phyloP scores from a whole-genome alignment of 2,888 invertebrate species.

The Leucozona laternaria region DNA sequence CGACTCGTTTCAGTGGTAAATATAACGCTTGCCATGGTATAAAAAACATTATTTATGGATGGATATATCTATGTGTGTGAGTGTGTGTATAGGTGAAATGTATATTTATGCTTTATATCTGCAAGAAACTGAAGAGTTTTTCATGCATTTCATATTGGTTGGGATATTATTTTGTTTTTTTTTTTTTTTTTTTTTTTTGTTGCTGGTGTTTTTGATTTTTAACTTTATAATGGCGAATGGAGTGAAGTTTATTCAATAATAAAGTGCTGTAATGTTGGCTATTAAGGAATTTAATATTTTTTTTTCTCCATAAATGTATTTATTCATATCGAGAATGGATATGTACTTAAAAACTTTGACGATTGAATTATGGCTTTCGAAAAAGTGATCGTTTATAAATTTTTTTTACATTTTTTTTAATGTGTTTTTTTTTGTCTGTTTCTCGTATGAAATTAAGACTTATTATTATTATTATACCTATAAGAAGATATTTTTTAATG shows the following conservation, averaged over 20 bases:
- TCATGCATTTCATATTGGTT: constrained; percentile 53
- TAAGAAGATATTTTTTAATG: neutral
- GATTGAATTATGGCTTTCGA: constrained; percentile 27
- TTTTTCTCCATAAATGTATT: constrained; percentile 24
- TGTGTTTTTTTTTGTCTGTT: constrained; percentile 1
- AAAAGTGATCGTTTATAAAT: constrained; percentile 23
- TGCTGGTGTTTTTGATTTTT: constrained; percentile 25
- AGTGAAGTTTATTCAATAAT: constrained; percentile 64
- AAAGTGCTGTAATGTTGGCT: constrained; percentile 45
- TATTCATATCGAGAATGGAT: constrained; percentile 42
- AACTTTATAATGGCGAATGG: constrained; percentile 60
- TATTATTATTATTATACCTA: neutral
- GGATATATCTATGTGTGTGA: constrained; percentile 18
- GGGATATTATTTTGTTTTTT: constrained; percentile 31
- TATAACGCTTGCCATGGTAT: constrained; percentile 73
- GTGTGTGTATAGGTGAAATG: constrained; percentile 7
- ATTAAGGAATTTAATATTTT: constrained; percentile 41
- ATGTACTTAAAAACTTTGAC: constrained; percentile 41
- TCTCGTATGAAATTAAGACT: neutral
- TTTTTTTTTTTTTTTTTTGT: constrained; percentile 4
- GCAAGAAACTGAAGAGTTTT: constrained; percentile 64
- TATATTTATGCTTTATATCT: constrained; percentile 49
- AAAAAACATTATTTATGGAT: constrained; percentile 74
- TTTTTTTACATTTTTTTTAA: neutral
- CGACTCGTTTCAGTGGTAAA: constrained; percentile 78